Conservation (phyloP, 2,797 vertebrate species). For the Danio albolineatus region DNA sequence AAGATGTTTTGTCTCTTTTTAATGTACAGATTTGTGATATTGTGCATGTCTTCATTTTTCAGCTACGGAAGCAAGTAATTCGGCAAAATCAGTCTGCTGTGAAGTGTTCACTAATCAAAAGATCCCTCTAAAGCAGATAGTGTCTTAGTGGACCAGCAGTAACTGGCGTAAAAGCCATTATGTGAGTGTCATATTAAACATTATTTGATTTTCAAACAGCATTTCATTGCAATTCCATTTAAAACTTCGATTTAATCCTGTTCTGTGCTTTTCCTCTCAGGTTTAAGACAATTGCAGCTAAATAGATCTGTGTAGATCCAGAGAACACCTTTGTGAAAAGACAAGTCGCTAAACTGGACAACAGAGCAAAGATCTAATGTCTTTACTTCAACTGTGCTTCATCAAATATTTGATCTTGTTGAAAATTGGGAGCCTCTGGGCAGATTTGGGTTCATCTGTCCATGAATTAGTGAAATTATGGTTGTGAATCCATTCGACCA, state of each 20-base stretch:
- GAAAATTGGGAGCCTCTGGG: no score
- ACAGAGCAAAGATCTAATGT: no score
- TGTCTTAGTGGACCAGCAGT: constrained; percentile 12
- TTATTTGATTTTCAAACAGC: background rate
- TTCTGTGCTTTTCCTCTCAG: background rate
- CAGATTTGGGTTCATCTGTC: no score
- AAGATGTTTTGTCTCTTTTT: background rate
- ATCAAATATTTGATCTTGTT: no score
- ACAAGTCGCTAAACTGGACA: no score
- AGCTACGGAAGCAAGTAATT: accelerated
- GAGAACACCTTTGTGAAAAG: background rate
- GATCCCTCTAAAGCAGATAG: background rate
- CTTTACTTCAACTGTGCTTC: no score
- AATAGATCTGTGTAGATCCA: constrained; percentile 27
- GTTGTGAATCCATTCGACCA: no score
- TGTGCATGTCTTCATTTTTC: background rate
- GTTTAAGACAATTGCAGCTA: background rate
- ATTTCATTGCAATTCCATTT: background rate
- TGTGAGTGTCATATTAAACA: constrained; percentile 42
- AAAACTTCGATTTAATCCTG: no score
- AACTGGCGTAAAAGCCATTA: accelerated
- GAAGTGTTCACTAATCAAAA: accelerated
- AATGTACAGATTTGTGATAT: background rate
- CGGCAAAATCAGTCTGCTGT: accelerated
- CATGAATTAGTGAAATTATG: no score